Evolutionary conservation across 1,140 invertebrate species (phyloP).

Genomic region (Agraylea sexmaculata): DNA sequence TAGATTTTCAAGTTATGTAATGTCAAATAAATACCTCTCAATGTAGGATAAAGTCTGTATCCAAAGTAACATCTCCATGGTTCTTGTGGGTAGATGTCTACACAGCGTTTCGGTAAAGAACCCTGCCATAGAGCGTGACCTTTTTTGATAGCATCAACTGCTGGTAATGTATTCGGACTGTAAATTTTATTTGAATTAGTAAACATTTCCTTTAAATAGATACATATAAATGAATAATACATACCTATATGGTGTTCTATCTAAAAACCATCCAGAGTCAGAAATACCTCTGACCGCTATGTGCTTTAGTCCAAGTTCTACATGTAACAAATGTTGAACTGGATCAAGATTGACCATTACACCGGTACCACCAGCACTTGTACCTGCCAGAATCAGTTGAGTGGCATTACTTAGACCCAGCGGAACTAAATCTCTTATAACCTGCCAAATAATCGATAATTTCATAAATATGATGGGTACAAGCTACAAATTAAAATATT

Average conservation of each 20-base stretch:
- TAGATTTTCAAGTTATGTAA: not conserved
- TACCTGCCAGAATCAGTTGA: conserved; percentile 71
- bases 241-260: conserved; percentile 48
- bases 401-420: conserved; percentile 50
- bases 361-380: conserved; percentile 83
- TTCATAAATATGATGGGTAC: no score
- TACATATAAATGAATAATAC: no score
- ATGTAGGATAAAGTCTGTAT: conserved; percentile 74
- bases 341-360: conserved; percentile 83
- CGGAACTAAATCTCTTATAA: conserved; percentile 57
- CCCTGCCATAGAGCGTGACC: conserved; percentile 79
- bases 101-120: conserved; percentile 63
- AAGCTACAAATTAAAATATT: no score
- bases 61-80: conserved; percentile 89
- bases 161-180: conserved; percentile 16
- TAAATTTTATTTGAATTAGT: no score
- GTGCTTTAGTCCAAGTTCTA: conserved; percentile 42
- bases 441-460: conserved; percentile 34
- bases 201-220: no score
- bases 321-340: conserved; percentile 56
- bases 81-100: conserved; percentile 52
- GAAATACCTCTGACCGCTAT: conserved; percentile 68
- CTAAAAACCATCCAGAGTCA: conserved; percentile 91
- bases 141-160: conserved; percentile 46
- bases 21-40: conserved; percentile 59